phyloP scores from a whole-genome alignment of 1,140 invertebrate genomes.

The Lordiphosa stackelbergi region DNA sequence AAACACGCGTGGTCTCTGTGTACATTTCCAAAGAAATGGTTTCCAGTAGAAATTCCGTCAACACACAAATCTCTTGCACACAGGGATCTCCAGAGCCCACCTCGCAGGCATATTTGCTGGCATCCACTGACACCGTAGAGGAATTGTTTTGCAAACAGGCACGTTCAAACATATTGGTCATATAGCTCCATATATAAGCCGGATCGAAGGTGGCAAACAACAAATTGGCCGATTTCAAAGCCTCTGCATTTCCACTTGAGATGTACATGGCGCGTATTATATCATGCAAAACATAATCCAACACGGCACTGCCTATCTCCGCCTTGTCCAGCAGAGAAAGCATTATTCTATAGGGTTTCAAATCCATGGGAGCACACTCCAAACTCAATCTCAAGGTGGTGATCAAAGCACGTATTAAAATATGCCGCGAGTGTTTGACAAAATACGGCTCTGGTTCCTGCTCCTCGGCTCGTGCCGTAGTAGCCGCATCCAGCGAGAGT shows the following conservation, averaged over 20 bases:
- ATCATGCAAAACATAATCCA: constrained; percentile 91
- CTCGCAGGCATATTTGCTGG: constrained; percentile 76
- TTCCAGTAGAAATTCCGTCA: constrained; percentile 89
- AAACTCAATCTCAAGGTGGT: constrained; percentile 81
- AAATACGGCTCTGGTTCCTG: constrained; percentile 82
- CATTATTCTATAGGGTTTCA: constrained; percentile 90
- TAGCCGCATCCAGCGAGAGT: constrained; percentile 39
- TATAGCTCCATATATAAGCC: constrained; percentile 91
- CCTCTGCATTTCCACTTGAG: constrained; percentile 77
- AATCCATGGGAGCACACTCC: constrained; percentile 81
- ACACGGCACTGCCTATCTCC: constrained; percentile 90
- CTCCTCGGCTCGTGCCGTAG: constrained; percentile 40
- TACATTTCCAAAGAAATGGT: constrained; percentile 89
- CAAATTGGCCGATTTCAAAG: constrained; percentile 91
- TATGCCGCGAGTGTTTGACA: constrained; percentile 84
- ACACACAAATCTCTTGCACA: constrained; percentile 83
- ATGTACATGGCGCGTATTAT: constrained; percentile 84
- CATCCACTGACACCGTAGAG: constrained; percentile 11
- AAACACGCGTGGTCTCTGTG: constrained; percentile 87
- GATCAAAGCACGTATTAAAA: constrained; percentile 83
- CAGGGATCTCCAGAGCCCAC: constrained; percentile 82
- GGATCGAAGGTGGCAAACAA: constrained; percentile 91
- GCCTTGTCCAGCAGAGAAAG: constrained; percentile 93
- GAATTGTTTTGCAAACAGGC: constrained; percentile 79
- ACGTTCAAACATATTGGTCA: constrained; percentile 84